Conservation (phyloP, 2,113 vertebrate genomes). For the Eretmochelys imbricata region DNA sequence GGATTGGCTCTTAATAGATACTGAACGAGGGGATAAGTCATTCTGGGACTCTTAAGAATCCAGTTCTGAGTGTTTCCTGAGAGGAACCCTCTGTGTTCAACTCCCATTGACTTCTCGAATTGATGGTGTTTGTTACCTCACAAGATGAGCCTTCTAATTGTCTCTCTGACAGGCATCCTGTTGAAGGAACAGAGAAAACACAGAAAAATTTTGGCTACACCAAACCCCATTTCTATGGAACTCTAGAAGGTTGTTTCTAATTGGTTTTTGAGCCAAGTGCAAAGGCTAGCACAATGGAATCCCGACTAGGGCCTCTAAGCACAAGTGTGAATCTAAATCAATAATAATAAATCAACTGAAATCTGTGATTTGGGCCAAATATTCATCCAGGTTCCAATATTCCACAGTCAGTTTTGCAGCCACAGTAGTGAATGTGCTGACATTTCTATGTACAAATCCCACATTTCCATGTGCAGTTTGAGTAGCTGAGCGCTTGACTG, state of each 20-base stretch:
- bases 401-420: background rate
- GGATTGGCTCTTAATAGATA: fast-evolving
- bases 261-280: background rate
- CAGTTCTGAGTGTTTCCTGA: background rate
- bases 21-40: background rate
- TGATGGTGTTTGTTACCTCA: background rate
- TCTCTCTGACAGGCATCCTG: background rate
- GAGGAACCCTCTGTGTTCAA: background rate
- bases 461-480: background rate
- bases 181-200: background rate
- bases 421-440: fast-evolving
- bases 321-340: background rate
- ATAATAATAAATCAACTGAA: background rate
- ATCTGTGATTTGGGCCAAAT: background rate
- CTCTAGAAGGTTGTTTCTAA: background rate
- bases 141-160: background rate
- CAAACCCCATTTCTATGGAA: background rate
- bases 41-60: background rate
- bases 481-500: background rate
- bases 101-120: fast-evolving
- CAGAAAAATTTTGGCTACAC: background rate
- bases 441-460: background rate
- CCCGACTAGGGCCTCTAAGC: background rate
- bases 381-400: background rate
- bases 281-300: background rate